Evolutionary conservation across 2,888 invertebrate species (phyloP).

Genomic region (Synanthedon andrenaeformis): DNA sequence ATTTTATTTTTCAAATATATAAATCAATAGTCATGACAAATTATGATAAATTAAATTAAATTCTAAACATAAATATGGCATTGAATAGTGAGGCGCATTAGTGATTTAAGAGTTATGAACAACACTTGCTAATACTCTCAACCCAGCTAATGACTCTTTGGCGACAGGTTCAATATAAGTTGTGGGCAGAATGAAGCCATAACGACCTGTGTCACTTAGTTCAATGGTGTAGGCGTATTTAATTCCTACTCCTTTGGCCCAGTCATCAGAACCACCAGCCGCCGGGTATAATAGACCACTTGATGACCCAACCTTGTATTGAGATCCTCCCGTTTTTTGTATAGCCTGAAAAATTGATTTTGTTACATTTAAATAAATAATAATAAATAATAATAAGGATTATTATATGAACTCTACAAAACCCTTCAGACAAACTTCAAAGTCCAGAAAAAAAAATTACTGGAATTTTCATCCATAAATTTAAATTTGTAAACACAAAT

Average conservation of each 20-base stretch:
- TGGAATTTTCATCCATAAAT: too few species aligned
- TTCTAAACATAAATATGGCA: too few species aligned
- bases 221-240: constrained; percentile 93
- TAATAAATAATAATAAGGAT: too few species aligned
- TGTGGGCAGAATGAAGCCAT: constrained; percentile 90
- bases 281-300: constrained; percentile 84
- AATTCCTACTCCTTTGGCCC: constrained; percentile 88
- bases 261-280: constrained; percentile 88
- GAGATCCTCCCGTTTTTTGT: constrained; percentile 66
- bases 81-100: too few species aligned
- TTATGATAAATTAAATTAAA: too few species aligned
- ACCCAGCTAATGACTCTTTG: constrained; percentile 79
- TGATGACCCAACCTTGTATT: constrained; percentile 82
- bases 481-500: too few species aligned
- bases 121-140: constrained; percentile 67
- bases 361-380: background rate
- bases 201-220: constrained; percentile 84
- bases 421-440: too few species aligned
- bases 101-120: background rate
- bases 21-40: too few species aligned
- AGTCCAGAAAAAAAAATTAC: too few species aligned
- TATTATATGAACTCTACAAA: too few species aligned
- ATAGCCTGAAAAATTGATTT: constrained; percentile 66
- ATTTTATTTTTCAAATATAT: too few species aligned
- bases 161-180: constrained; percentile 80